Percentiles rank a stretch among this genome's conserved stretches.
Conservation (phyloP, 1,140 invertebrate genomes). For the Macrostomum lignano region DNA sequence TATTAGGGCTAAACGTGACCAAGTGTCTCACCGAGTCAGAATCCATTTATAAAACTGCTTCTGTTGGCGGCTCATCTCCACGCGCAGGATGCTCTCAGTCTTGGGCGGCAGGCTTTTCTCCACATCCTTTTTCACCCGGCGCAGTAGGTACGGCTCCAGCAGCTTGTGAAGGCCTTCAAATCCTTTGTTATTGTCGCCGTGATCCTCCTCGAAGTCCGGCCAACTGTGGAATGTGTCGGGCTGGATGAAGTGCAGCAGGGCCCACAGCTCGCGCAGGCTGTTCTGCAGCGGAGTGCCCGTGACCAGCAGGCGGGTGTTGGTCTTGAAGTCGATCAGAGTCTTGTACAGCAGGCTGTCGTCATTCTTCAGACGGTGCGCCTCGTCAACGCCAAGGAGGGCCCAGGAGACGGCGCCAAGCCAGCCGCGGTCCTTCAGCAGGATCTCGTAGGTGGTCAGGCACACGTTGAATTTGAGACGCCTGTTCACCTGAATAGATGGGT, state of each 20-base stretch:
- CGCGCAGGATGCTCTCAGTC: slow-evolving; percentile 83
- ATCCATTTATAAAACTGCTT: slow-evolving; percentile 76
- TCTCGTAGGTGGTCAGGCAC: slow-evolving; percentile 89
- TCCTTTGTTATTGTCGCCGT: slow-evolving; percentile 34
- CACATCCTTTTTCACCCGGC: slow-evolving; percentile 91
- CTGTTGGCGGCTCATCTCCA: slow-evolving; percentile 83
- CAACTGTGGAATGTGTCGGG: slow-evolving; percentile 62
- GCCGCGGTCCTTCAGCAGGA: slow-evolving; percentile 77
- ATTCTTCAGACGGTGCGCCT: slow-evolving; percentile 91
- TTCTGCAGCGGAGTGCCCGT: slow-evolving; percentile 95
- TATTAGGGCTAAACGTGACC: no score
- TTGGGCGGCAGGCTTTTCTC: slow-evolving; percentile 92
- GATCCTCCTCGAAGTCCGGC: slow-evolving; percentile 71
- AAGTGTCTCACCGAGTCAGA: slow-evolving; percentile 58
- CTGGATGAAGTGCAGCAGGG: slow-evolving; percentile 90
- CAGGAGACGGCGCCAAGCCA: slow-evolving; percentile 62
- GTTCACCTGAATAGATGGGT: slow-evolving; percentile 45
- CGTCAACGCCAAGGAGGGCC: slow-evolving; percentile 77
- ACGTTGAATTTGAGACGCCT: slow-evolving; percentile 88
- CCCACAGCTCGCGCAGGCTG: slow-evolving; percentile 91
- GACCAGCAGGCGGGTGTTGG: slow-evolving; percentile 64
- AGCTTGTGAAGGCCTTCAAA: slow-evolving; percentile 46
- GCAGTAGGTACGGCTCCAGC: slow-evolving; percentile 65
- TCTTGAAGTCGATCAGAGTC: slow-evolving; percentile 68
- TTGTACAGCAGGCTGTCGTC: slow-evolving; percentile 87